These are phyloP conservation scores for Zygaena filipendulae DNA, from an alignment of 2,888 invertebrate genomes.

Conservation along the genomic window DNA sequence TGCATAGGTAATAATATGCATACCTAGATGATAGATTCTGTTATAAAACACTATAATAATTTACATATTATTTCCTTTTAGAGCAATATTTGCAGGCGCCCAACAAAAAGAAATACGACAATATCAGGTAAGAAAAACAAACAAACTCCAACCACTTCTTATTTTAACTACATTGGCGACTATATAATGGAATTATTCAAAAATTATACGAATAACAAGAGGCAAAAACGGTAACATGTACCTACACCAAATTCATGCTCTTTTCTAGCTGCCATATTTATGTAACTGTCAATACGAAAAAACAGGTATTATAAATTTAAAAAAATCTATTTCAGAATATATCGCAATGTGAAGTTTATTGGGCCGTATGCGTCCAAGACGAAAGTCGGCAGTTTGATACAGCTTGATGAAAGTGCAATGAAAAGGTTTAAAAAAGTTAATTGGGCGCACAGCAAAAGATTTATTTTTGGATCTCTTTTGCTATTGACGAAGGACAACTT, in stretches of 20 bases:
- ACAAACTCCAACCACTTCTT: too few relatives aligned
- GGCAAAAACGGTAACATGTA: too few relatives aligned
- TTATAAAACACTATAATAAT: too few relatives aligned
- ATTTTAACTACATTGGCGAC: too few relatives aligned
- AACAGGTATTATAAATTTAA: too few relatives aligned
- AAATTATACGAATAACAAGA: too few relatives aligned
- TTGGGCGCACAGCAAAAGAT: slow-evolving; percentile 60
- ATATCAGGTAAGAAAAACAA: slow-evolving; percentile 44
- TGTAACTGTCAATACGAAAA: too few relatives aligned
- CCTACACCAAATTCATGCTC: too few relatives aligned
- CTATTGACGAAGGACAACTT: slow-evolving; percentile 78
- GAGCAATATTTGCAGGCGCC: slow-evolving; percentile 34
- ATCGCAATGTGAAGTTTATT: slow-evolving; percentile 44
- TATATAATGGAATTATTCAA: too few relatives aligned
- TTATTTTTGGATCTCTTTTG: slow-evolving; percentile 77
- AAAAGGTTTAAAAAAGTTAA: slow-evolving; percentile 37
- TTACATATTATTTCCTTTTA: slow-evolving; percentile 23
- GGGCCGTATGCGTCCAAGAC: slow-evolving; percentile 36
- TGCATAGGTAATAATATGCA: too few relatives aligned
- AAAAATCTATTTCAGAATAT: slow-evolving; percentile 48
- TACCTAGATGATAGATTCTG: too few relatives aligned
- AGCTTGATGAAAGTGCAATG: slow-evolving; percentile 28
- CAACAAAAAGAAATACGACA: slow-evolving; percentile 33
- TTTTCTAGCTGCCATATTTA: too few relatives aligned
- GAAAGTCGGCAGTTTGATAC: slow-evolving; percentile 38